Base-by-base conservation (phyloP, 2,888 invertebrate genomes). In the Ceramica pisi region DNA sequence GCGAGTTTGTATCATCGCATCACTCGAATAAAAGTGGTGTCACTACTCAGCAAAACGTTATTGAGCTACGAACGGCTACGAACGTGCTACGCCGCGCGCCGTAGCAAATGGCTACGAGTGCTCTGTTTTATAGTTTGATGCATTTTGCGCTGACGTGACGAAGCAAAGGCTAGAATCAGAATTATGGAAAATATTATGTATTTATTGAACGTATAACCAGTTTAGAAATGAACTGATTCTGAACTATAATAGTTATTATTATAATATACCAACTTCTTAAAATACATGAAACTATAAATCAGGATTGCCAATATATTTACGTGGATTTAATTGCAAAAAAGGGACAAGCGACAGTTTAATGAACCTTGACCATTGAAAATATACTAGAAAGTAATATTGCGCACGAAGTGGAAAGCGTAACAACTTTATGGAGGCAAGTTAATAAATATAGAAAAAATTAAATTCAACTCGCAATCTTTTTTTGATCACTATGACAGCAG, bases 31-130 rank as follows among this genome's bases (percentile, higher is more conserved):
- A 55, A 79, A 53, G 35, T 70, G 67, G 46, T 67, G 53, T 74
- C 50, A 46, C 48, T 50, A 62, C 38, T 23, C 62, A 55, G 65
- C 21, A 31, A 70, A 61, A 67, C 50, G 16, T 60, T 23, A 50
- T 19, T 0, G 21, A 69, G 68, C 76, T 67, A 76, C 51, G 57
- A 56, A 14, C 21, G 31, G 67, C 70, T 79, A 74, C 75, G 69
- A 23, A 50, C 41, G 57, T 16, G 73, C 77, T 77, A 82, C 83
- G 80, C 19, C 78, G 85, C 73, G 80, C 83, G 77, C 19, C 78
- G 85, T 80, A 84, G 75, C 72, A 75, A 72, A 68, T 41, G n/a
- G 75, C 82, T 82, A 84, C 78, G 73, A 59, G n/a, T 46, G 35
- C 61, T 63, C 60, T 31, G 66, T 66, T 72, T 67, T 55, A 59